phyloP scores from a whole-genome alignment of 2,888 invertebrate species.

The Hetaerina titia region DNA sequence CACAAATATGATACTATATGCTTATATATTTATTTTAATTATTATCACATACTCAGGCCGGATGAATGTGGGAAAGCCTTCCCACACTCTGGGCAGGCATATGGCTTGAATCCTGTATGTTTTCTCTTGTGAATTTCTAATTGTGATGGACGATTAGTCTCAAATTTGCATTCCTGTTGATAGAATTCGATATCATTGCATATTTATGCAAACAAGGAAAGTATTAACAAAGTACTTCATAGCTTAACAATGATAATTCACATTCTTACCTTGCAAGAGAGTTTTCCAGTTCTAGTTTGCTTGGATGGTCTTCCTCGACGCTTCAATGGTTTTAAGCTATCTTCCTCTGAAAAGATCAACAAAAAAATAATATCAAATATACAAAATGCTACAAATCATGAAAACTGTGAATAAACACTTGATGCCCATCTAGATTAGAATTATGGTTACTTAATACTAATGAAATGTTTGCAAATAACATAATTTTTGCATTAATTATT shows the following conservation, averaged over 20 bases:
- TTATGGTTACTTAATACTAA: no score
- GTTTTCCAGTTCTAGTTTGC: slow-evolving; percentile 31
- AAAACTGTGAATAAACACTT: no score
- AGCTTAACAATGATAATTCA: not conserved
- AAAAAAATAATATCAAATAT: not conserved
- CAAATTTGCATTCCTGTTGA: slow-evolving; percentile 42
- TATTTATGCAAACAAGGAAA: not conserved
- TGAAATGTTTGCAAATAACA: no score
- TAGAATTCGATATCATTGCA: not conserved
- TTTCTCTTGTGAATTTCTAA: slow-evolving; percentile 56
- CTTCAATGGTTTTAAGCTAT: not conserved
- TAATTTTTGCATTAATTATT: no score
- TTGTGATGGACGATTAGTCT: slow-evolving; percentile 46
- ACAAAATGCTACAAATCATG: no score
- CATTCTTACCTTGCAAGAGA: slow-evolving; percentile 25
- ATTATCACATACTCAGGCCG: slow-evolving; percentile 69
- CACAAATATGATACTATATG: no score
- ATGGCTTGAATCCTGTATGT: slow-evolving; percentile 65
- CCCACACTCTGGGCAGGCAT: slow-evolving; percentile 70
- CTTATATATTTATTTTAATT: not conserved
- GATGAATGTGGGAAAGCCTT: slow-evolving; percentile 70
- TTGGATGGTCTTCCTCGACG: slow-evolving; percentile 40
- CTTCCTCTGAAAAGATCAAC: slow-evolving; percentile 40
- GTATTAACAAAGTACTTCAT: not conserved
- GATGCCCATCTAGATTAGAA: no score